These are phyloP conservation scores for Epizoanthus fatuus DNA, from an alignment of 92 coral and sea anemone species.

Conservation along the genomic window DNA sequence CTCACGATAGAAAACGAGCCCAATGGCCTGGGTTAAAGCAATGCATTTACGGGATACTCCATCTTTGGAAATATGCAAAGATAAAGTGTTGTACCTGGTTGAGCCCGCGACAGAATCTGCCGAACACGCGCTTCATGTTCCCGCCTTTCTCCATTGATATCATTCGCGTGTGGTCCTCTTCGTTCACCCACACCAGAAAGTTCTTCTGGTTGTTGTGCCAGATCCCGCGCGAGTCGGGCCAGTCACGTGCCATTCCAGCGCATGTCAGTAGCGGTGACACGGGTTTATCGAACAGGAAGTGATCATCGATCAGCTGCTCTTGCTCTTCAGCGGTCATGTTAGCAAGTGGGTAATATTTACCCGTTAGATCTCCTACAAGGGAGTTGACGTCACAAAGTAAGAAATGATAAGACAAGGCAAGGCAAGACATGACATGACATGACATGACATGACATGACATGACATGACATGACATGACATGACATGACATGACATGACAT, in stretches of 20 bases:
- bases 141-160: slow-evolving; percentile 98
- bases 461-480: no score
- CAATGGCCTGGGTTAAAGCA: no score
- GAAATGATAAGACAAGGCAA: not conserved
- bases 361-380: slow-evolving; percentile 85
- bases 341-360: slow-evolving; percentile 91
- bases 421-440: no score
- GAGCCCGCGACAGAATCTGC: slow-evolving; percentile 93
- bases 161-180: slow-evolving; percentile 96
- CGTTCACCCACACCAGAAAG: slow-evolving; percentile 98
- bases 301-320: slow-evolving; percentile 92
- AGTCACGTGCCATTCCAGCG: slow-evolving; percentile 99
- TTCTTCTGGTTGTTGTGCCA: slow-evolving; percentile 96
- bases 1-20: no score
- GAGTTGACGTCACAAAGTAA: not conserved
- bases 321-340: slow-evolving; percentile 94
- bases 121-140: slow-evolving; percentile 92
- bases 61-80: no score
- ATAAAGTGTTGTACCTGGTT: slow-evolving; percentile 60
- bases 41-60: no score
- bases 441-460: no score
- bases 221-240: slow-evolving; percentile 99
- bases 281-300: slow-evolving; percentile 99
- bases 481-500: no score
- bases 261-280: slow-evolving; percentile 98